Base-by-base conservation (phyloP, 2,797 vertebrate species). In the Eurystomus glaucurus region DNA sequence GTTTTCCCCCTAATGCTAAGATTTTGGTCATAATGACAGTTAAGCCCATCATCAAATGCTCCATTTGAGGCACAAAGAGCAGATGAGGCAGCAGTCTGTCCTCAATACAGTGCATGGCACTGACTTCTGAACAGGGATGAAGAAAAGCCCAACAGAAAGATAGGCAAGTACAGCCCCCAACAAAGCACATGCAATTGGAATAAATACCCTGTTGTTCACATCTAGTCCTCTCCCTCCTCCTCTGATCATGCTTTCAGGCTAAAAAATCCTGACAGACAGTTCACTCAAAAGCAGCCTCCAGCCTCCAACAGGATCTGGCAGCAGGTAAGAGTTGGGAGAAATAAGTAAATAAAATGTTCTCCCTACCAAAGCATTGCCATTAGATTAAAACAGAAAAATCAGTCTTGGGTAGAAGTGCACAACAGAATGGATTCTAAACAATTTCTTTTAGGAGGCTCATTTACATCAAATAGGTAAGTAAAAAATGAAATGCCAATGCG, bases 381-480 rank as follows among this genome's bases (percentile, higher is more conserved):
- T 64, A 64, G 48, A 81, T 68, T 79, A 58, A 76, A 72, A 84
- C 5, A 90, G 43, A 74, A 89, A 68, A 46, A 61, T 18, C 55
- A 54, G 46, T 25, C 77, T 12, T 9, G 26, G 35, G 50, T 4
- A 60, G 41, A 81, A 81, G 14, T 1, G 31, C 58, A 70, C 31
- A 58, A 25, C 33, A 80, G 43, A 57, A 79, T 1, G 12, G 29
- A 80, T 35, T 58, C n/a, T 23, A 58, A 81, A 62, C 2, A 39
- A 58, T 57, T 75, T 58, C 6, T 57, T 79, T 74, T 25, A 75
- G 31, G 51, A 93, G 17, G n/a, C 35, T 68, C 46, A 18, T 33
- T 41, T 29, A 37, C 62, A 62, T 15, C 43, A 31, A 23, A 52
- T 1, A 57, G 51, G 45, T 9, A 35, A 91, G 23, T 12, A 70